phyloP scores from a whole-genome alignment of 2,113 vertebrate genomes.

The Sander lucioperca region DNA sequence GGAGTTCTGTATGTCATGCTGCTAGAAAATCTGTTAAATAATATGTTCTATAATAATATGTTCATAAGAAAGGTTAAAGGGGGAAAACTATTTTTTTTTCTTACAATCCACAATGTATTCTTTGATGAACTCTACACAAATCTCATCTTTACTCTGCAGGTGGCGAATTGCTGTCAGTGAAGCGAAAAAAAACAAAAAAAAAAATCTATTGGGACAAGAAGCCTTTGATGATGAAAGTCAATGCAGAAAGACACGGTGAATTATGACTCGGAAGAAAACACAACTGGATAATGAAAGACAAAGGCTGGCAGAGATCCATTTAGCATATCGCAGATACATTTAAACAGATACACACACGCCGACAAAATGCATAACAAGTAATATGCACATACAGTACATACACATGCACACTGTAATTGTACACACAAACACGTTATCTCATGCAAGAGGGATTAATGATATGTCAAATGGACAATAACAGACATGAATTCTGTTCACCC shows the following conservation, averaged over 20 bases:
- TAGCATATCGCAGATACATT: background rate
- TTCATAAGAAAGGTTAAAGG: slow-evolving; percentile 29
- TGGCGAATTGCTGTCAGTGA: slow-evolving; percentile 67
- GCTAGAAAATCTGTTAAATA: too few relatives aligned
- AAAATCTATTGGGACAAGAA: slow-evolving; percentile 52
- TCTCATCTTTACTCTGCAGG: slow-evolving; percentile 71
- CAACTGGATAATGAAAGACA: background rate
- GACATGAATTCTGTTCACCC: background rate
- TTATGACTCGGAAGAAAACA: slow-evolving; percentile 33
- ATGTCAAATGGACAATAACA: background rate
- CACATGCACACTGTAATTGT: background rate
- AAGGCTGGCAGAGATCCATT: slow-evolving; percentile 25
- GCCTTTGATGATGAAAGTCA: slow-evolving; percentile 64
- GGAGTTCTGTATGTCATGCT: slow-evolving; percentile 40
- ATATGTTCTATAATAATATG: too few relatives aligned
- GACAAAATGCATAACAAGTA: background rate
- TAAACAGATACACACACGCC: background rate
- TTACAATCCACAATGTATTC: slow-evolving; percentile 76
- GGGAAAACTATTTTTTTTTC: background rate
- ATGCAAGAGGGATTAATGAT: background rate
- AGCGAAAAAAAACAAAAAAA: slow-evolving; percentile 52
- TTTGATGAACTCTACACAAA: slow-evolving; percentile 77
- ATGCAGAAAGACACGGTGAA: slow-evolving; percentile 22
- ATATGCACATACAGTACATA: background rate
- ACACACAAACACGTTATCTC: background rate